Base-by-base conservation (phyloP, 2,113 vertebrate genomes). In the Pachyramphus minor region DNA sequence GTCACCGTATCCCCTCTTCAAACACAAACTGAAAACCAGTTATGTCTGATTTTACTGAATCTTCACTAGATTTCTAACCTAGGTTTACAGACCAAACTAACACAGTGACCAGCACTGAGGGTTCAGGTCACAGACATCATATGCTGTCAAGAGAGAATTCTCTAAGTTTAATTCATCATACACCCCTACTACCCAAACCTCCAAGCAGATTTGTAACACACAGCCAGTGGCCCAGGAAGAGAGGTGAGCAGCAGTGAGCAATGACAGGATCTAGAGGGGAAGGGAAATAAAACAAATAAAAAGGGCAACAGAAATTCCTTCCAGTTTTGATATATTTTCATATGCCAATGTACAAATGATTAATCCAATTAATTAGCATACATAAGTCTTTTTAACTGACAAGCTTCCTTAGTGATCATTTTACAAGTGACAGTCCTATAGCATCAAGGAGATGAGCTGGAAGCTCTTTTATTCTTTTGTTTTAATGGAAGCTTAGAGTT, bases 361-460 rank as follows among this genome's bases (percentile, higher is more conserved):
- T 87, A 95, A 90, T 75, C 35, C 44, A 75, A 85, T 75, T 90
- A 74, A 93, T 91, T 67, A 82, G 60, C 42, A 88, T 56, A 52
- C 11, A 7, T 49, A 68, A 72, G 58, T 47, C 22, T 86, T 74
- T 85, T 77, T 86, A 59, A 79, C 42, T 83, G 85, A 90, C 67
- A 86, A 74, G 59, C 76, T 88, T 89, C 86, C 63, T 95, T n/a
- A 83, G 37, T 49, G 59, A 62, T 89, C 14, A 49, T 56, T 96
- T 80, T 44, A 66, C 25, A 42, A 42, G 64, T 6, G 10, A 64
- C 64, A 18, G 56, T 69, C 22, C 68, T 66, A 14, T 20, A 68
- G 19, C 71, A 44, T 37, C 63, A 66, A 64, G 58, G 45, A 84
- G 59, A 91, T 45, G 68, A 89, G 19, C 45, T 62, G 45, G 45